phyloP scores from a whole-genome alignment of 1,140 invertebrate species.

The Cephus cinctus region DNA sequence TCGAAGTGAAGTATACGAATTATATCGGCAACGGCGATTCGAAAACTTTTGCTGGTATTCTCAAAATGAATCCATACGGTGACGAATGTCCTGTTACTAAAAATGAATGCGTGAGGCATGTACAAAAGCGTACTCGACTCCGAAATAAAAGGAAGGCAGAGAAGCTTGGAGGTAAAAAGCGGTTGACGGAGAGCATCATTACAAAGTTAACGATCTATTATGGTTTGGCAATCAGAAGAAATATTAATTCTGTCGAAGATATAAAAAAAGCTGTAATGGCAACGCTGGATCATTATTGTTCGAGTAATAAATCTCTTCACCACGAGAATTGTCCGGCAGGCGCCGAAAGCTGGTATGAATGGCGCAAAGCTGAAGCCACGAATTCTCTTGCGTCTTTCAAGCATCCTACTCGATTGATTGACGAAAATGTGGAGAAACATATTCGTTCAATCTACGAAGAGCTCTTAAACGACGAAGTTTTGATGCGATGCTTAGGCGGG shows the following conservation, averaged over 20 bases:
- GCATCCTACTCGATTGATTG: slow-evolving; percentile 3
- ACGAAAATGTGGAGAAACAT: slow-evolving; percentile 4
- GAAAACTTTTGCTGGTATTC: slow-evolving; percentile 4
- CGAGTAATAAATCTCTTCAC: slow-evolving; percentile 13
- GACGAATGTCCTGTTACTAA: slow-evolving; percentile 11
- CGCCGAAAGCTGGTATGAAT: slow-evolving; percentile 6
- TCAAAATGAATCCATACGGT: slow-evolving; percentile 16
- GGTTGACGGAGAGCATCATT: slow-evolving; percentile 4
- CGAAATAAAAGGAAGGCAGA: background rate
- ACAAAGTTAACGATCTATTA: slow-evolving; percentile 10
- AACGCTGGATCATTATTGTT: slow-evolving; percentile 10
- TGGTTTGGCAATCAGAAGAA: slow-evolving; percentile 14
- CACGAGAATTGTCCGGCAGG: slow-evolving; percentile 13
- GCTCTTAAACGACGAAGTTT: background rate
- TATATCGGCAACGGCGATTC: background rate
- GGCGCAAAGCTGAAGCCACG: background rate
- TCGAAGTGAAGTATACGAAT: background rate
- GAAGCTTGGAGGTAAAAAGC: background rate
- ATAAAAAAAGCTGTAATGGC: slow-evolving; percentile 21
- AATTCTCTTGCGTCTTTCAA: background rate
- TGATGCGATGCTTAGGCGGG: background rate
- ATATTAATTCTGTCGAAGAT: slow-evolving; percentile 11
- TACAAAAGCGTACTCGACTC: slow-evolving; percentile 11
- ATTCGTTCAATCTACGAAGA: slow-evolving; percentile 8
- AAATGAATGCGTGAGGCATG: slow-evolving; percentile 20